Percentiles rank a stretch among this genome's conserved stretches.
Evolutionary conservation across 1,140 invertebrate species (phyloP).

Genomic region (Bombus pyrosoma): DNA sequence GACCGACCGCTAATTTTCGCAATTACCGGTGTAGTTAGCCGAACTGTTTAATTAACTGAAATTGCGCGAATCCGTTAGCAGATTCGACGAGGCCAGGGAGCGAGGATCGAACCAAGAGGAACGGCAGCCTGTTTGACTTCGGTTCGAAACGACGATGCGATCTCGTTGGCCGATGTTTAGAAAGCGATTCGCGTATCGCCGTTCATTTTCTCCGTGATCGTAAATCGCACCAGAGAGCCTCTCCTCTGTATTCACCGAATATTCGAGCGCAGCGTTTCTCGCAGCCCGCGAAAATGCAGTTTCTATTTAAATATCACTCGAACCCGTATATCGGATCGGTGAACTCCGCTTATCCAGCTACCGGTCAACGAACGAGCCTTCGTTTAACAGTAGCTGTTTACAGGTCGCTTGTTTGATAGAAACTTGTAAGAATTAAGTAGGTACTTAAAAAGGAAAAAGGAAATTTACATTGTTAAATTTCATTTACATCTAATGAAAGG

Average conservation of each 20-base stretch:
- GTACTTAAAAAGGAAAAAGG: no score
- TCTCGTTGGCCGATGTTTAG: constrained; percentile 56
- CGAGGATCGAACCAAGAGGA: background rate
- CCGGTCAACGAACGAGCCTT: no score
- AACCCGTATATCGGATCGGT: background rate
- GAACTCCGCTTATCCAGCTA: background rate
- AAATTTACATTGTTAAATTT: no score
- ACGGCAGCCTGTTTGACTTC: constrained; percentile 14
- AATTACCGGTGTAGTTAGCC: constrained; percentile 32
- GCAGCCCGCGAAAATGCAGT: constrained; percentile 23
- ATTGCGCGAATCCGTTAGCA: constrained; percentile 7
- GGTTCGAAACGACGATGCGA: constrained; percentile 38
- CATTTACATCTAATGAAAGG: no score
- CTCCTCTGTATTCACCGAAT: background rate
- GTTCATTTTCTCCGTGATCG: constrained; percentile 46
- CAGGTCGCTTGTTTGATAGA: no score
- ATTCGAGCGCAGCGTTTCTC: constrained; percentile 16
- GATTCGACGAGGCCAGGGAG: background rate
- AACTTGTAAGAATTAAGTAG: no score
- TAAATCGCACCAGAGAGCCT: constrained; percentile 37
- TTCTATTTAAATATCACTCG: constrained; percentile 51
- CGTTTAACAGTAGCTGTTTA: background rate
- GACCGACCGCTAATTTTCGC: background rate
- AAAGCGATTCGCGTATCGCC: constrained; percentile 57
- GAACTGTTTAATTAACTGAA: constrained; percentile 17